These are phyloP conservation scores for Mohoua ochrocephala DNA, from an alignment of 2,113 vertebrate genomes.

Conservation along the genomic window DNA sequence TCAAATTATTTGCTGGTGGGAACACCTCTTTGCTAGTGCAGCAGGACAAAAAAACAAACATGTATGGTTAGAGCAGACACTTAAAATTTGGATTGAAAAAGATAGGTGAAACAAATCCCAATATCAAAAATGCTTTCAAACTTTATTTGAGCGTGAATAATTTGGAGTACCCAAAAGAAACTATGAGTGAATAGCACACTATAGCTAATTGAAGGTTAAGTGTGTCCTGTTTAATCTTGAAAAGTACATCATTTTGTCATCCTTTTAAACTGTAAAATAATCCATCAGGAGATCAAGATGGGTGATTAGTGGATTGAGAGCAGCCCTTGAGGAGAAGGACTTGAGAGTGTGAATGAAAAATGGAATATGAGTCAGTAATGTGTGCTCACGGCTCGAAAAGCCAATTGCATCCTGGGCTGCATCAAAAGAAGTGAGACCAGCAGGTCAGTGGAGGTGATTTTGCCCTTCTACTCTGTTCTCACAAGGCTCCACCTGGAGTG, in stretches of 20 bases:
- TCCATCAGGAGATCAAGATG: background rate
- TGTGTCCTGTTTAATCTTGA: background rate
- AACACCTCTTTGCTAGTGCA: background rate
- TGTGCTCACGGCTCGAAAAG: background rate
- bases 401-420: background rate
- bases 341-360: background rate
- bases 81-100: background rate
- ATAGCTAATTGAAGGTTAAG: background rate
- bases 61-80: background rate
- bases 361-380: background rate
- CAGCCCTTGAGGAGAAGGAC: background rate
- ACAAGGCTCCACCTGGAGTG: background rate
- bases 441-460: background rate
- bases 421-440: background rate
- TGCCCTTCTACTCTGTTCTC: background rate
- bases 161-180: background rate
- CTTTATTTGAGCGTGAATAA: background rate
- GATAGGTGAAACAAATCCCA: background rate
- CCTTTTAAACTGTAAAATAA: background rate
- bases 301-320: background rate
- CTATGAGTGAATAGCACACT: background rate
- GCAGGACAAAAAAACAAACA: background rate
- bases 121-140: background rate
- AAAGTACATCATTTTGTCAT: background rate
- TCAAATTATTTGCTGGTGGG: background rate